Evolutionary conservation across 2,113 vertebrate species (phyloP).

Genomic region (Procavia capensis): DNA sequence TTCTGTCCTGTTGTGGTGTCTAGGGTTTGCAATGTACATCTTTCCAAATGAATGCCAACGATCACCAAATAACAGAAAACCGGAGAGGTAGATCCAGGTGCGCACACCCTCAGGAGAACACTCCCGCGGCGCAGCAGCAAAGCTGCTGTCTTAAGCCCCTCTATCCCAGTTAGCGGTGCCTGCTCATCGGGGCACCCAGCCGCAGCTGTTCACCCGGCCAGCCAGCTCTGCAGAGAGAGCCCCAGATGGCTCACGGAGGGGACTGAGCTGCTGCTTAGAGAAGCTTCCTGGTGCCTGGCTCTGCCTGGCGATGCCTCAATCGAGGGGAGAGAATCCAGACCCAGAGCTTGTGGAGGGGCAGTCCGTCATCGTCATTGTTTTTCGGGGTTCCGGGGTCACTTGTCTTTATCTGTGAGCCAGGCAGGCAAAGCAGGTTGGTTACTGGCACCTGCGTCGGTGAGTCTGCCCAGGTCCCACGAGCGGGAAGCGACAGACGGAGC

Average conservation of each 20-base stretch:
- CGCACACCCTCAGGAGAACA: slow-evolving; percentile 78
- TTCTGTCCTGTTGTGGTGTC: slow-evolving; percentile 19
- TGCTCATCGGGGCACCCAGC: slow-evolving; percentile 83
- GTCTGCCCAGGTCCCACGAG: background rate
- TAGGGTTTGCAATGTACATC: background rate
- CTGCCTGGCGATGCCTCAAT: slow-evolving; percentile 55
- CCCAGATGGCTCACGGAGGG: slow-evolving; percentile 83
- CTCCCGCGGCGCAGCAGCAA: slow-evolving; percentile 80
- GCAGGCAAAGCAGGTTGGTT: background rate
- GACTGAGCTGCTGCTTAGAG: slow-evolving; percentile 82
- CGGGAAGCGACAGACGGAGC: background rate
- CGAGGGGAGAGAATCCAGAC: background rate
- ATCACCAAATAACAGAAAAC: slow-evolving; percentile 55
- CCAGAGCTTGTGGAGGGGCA: background rate
- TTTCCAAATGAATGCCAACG: slow-evolving; percentile 8
- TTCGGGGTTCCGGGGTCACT: background rate
- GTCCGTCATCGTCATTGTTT: background rate
- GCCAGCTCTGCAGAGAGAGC: slow-evolving; percentile 83
- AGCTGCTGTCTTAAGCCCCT: slow-evolving; percentile 85
- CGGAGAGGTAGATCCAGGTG: slow-evolving; percentile 79
- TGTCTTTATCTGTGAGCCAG: background rate
- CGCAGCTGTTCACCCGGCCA: slow-evolving; percentile 89
- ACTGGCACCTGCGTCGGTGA: background rate
- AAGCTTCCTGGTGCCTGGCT: slow-evolving; percentile 79
- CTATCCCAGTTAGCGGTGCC: slow-evolving; percentile 85